A percentile compares a stretch with the other conserved stretches of the same genome.
These are phyloP conservation scores for Capromys pilorides DNA, from an alignment of 2,797 vertebrate species.

Conservation along the genomic window DNA sequence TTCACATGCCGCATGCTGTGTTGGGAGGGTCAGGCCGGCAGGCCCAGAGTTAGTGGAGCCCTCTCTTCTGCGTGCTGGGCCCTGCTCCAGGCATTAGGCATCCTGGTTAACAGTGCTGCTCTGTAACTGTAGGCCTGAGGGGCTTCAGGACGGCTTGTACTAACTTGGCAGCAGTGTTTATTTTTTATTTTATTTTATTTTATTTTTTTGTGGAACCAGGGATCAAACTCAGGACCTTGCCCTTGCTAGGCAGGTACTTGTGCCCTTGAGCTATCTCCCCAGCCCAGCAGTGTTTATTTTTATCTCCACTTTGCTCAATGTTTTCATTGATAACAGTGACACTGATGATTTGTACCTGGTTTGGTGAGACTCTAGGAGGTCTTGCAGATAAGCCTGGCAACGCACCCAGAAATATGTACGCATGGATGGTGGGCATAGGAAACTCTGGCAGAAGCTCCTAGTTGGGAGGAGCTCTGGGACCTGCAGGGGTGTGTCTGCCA, in stretches of 20 bases:
- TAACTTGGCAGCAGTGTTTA: not conserved
- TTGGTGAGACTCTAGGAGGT: not conserved
- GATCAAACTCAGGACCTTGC: too few relatives aligned
- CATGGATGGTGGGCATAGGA: not conserved
- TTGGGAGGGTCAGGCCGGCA: not conserved
- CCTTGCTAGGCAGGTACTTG: too few relatives aligned
- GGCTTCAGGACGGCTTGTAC: not conserved
- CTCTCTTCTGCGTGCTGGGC: too few relatives aligned
- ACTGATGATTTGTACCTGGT: not conserved
- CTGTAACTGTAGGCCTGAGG: not conserved
- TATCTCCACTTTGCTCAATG: not conserved
- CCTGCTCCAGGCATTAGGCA: accelerated
- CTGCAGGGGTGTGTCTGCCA: not conserved
- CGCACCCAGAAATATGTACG: not conserved
- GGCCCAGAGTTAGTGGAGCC: not conserved
- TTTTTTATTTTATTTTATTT: conserved; percentile 34
- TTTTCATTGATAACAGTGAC: not conserved
- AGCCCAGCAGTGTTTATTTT: too few relatives aligned
- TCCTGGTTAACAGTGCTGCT: not conserved
- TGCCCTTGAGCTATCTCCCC: too few relatives aligned
- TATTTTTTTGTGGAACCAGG: too few relatives aligned
- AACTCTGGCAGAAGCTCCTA: not conserved
- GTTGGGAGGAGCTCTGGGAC: not conserved
- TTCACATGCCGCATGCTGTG: accelerated
- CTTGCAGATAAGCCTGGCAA: too few relatives aligned